These are phyloP conservation scores for Garra rufa DNA, from an alignment of 2,113 vertebrate species.

Conservation along the genomic window DNA sequence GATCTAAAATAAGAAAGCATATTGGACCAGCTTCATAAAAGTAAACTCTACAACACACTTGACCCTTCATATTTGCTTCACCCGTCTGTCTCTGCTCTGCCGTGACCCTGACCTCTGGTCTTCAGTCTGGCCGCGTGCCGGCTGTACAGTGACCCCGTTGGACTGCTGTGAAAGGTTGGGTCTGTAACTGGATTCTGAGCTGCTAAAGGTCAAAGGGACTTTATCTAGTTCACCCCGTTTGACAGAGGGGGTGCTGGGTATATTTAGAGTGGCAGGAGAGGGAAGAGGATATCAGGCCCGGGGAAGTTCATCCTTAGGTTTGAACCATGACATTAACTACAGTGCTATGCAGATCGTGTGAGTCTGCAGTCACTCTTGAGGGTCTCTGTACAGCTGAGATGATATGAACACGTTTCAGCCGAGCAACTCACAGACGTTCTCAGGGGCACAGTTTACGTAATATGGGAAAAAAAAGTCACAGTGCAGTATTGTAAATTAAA, in stretches of 20 bases:
- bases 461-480: background rate
- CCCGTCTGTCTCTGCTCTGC: conserved; percentile 17
- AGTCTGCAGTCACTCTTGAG: background rate
- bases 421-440: background rate
- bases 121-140: conserved; percentile 61
- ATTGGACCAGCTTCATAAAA: conserved; percentile 29
- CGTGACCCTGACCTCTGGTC: conserved; percentile 54
- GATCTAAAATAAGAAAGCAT: background rate
- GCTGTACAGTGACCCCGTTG: conserved; percentile 57
- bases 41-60: background rate
- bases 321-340: conserved; percentile 73
- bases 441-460: background rate
- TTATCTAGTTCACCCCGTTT: conserved; percentile 27
- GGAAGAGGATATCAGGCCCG: conserved; percentile 65
- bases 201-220: conserved; percentile 79
- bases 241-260: conserved; percentile 65
- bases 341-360: conserved; percentile 59
- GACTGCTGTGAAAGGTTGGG: conserved; percentile 74
- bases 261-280: conserved; percentile 72
- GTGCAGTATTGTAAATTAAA: background rate
- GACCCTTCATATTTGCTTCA: background rate
- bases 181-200: conserved; percentile 80
- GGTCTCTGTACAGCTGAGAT: background rate
- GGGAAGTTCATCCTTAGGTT: conserved; percentile 49
- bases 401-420: background rate